Base-by-base conservation (phyloP, 2,888 invertebrate species). In the Camptogramma bilineatum region DNA sequence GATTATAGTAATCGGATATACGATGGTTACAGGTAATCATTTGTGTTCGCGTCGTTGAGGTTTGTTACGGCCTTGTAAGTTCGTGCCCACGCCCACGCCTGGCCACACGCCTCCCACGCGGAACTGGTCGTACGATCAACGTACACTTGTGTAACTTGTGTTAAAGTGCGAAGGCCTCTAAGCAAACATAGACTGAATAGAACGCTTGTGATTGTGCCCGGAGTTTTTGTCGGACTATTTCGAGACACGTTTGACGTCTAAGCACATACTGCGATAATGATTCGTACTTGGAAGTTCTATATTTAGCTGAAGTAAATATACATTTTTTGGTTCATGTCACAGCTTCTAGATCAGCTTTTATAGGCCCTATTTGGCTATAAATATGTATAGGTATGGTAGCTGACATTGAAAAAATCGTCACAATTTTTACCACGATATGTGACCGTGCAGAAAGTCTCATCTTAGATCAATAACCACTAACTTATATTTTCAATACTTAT, bases 81-180 rank as follows among this genome's bases (percentile, higher is more conserved):
- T 28, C 51, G 31, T 31, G 56, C 16, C 52, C 17, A 52, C 52
- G 53, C 60, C 60, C 53, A 61, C 54, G 54, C 2, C 13, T n/a
- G 46, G 28, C 18, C 16, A n/a, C n/a, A 48, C 39, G 34, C 21
- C 46, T 53, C 54, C 62, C 56, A 62, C 62, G 56, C 50, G 55
- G 58, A 64, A 59, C 53, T 51, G 44, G 34, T 52, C 39, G 39
- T 39, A 61, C 48, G 21, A 34, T 48, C 24, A 13, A 57, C 24
- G 57, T 58, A 51, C 17, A n/a, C 51, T 24, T 10, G 17, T 34
- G 19, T 9, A 18, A 52, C 21, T 18, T 19, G 21, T 28, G 21
- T 10, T 21, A 21, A 13, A n/a, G n/a, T 44, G 10, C 2, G 21
- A 48, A 48, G 48, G 48, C 48, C 48, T 21, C 48, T n/a, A 48